Percentiles rank a stretch among this genome's conserved stretches.
Evolutionary conservation across 2,113 vertebrate genomes (phyloP).

Genomic region (Tenrec ecaudatus): DNA sequence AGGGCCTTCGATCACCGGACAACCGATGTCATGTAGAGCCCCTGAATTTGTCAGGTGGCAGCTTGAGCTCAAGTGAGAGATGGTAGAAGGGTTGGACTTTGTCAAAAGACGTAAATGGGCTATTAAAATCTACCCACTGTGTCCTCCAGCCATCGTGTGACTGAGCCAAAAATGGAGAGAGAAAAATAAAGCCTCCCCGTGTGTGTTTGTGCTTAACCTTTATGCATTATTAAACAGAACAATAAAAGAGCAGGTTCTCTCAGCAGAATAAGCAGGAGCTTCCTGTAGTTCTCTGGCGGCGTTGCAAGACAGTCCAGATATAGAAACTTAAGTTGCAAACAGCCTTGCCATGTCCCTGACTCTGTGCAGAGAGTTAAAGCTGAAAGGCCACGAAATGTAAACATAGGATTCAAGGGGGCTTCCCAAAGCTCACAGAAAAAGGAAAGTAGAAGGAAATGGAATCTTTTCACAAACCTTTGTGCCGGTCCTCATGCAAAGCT

Average conservation of each 20-base stretch:
- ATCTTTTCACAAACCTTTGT: too few relatives aligned
- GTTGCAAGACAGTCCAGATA: conserved; percentile 41
- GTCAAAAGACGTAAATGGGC: background rate
- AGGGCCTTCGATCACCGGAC: background rate
- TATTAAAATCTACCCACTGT: background rate
- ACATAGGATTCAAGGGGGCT: too few relatives aligned
- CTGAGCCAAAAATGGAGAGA: background rate
- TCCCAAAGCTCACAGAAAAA: too few relatives aligned
- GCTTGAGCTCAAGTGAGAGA: background rate
- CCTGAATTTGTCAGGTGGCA: background rate
- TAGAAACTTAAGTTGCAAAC: background rate
- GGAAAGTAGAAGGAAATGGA: too few relatives aligned
- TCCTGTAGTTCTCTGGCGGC: conserved; percentile 27
- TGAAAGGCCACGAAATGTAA: background rate
- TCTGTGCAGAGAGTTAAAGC: background rate
- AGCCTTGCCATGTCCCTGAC: background rate
- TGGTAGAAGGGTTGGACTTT: background rate
- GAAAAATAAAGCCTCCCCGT: background rate
- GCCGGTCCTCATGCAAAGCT: background rate
- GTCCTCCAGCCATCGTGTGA: background rate
- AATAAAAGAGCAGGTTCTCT: background rate
- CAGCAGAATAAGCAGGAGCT: conserved; percentile 34
- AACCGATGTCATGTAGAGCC: background rate
- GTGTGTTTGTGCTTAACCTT: conserved; percentile 50
- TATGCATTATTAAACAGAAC: conserved; percentile 52